Evolutionary conservation across 2,113 vertebrate species (phyloP), one percentile per base, ranked within the genome.

Genomic region (Picathartes gymnocephalus): DNA sequence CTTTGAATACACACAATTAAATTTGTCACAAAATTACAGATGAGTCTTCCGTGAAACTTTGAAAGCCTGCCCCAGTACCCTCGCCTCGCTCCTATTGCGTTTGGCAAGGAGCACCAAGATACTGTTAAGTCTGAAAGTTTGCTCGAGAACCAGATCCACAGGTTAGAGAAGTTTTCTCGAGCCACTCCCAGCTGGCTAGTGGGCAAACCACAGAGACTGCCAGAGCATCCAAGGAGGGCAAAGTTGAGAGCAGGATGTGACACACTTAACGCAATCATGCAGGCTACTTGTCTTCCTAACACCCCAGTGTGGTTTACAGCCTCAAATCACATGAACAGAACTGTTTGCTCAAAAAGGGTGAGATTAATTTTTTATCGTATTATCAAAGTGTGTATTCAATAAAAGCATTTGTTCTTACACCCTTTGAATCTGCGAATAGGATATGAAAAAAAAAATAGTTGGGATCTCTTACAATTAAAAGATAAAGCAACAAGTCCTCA

Each of bases 211-310:
- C 93, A 77, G 73, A 92, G 90, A 66, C 90, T 93, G 95, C 95
- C 86, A 95, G 91, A 81, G 92, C 88, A 93, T 97, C 94, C 92
- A 93, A 97, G 90, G 86, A 97, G 90, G 92, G 88, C 94, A 95
- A 86, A 97, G 96, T 93, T 97, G 94, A 97, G 88, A 88, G 87
- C 88, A 93, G 96, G 97, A 97, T 97, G 90, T 96, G 94, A 97
- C 97, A 96, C 94, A 94, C 72, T 97, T 92, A 93, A 85, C 87
- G 11, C 92, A 95, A 39, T 91, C 93, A 95, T 4, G 71, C 69
- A 54, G 40, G 54, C 88, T 83, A 50, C 88, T 88, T 37, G 76
- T 70, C 91, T 95, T 73, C 91, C 69, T 77, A 81, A 90, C 83
- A 83, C 2, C 1, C 69, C 69, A 74, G 44, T 6, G 1, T 14